Percentiles rank a stretch among this genome's conserved stretches.
phyloP scores from a whole-genome alignment of 2,113 vertebrate species.

The Syngnathus floridae region DNA sequence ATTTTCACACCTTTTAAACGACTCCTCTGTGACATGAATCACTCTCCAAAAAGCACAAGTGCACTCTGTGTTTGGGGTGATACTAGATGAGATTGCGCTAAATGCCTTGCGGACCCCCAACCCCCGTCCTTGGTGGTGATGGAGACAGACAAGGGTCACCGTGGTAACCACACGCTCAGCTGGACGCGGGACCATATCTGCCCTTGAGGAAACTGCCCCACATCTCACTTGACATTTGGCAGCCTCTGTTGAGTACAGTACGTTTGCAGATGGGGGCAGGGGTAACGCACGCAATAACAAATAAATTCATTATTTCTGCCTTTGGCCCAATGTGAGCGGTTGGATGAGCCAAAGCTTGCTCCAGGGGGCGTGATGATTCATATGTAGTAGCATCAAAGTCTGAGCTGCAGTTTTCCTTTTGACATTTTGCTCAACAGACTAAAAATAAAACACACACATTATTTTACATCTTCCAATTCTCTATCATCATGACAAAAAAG shows the following conservation, averaged over 20 bases:
- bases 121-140: slow-evolving; percentile 36
- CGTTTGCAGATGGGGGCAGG: slow-evolving; percentile 24
- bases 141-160: slow-evolving; percentile 46
- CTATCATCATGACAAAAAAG: slow-evolving; percentile 22
- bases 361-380: not conserved
- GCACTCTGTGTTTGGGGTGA: slow-evolving; percentile 30
- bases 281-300: slow-evolving; percentile 2
- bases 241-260: slow-evolving; percentile 39
- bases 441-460: not conserved
- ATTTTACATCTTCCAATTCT: slow-evolving; percentile 16
- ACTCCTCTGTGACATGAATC: slow-evolving; percentile 8
- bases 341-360: slow-evolving; percentile 1
- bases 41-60: slow-evolving; percentile 3
- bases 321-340: not conserved
- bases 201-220: slow-evolving; percentile 50
- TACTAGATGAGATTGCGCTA: slow-evolving; percentile 50
- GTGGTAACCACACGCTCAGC: slow-evolving; percentile 54
- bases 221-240: slow-evolving; percentile 58
- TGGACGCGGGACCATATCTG: slow-evolving; percentile 58
- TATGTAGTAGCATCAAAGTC: not conserved
- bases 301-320: slow-evolving; percentile 11
- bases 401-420: not conserved
- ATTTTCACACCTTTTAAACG: slow-evolving; percentile 27
- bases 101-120: slow-evolving; percentile 43
- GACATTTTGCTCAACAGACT: not conserved